A percentile compares a stretch with the other conserved stretches of the same genome.
Evolutionary conservation across 2,113 vertebrate species (phyloP).

Genomic region (Nycticryphes semicollaris): DNA sequence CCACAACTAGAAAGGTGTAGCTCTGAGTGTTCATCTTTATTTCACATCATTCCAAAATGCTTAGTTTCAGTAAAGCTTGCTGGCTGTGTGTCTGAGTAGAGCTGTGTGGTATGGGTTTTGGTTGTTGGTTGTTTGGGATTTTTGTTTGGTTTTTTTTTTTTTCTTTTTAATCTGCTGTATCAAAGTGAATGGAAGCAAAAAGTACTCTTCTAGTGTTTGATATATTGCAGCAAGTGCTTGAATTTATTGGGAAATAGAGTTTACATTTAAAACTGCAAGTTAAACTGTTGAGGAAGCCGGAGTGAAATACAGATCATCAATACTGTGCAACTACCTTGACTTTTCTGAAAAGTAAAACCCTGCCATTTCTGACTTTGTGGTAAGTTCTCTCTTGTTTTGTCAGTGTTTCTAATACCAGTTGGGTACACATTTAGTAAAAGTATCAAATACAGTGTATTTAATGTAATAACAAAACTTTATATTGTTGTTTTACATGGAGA

Average conservation of each 20-base stretch:
- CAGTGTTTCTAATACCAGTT: not conserved
- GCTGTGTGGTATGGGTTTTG: not conserved
- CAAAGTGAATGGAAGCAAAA: not conserved
- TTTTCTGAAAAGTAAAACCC: not conserved
- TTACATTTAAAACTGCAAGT: not conserved
- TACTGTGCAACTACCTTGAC: not conserved
- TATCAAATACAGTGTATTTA: not conserved
- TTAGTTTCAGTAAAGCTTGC: not conserved
- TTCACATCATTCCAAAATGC: not conserved
- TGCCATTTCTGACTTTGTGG: not conserved
- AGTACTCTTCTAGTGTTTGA: not conserved
- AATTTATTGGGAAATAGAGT: not conserved
- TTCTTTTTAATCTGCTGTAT: not conserved
- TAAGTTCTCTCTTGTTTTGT: not conserved
- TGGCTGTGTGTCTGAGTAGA: not conserved
- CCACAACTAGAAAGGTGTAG: not conserved
- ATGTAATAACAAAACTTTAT: not conserved
- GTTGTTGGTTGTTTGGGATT: not conserved
- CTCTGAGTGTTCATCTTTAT: not conserved
- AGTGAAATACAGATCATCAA: not conserved
- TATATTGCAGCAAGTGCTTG: not conserved
- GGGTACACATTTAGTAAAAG: not conserved
- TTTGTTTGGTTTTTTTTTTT: not conserved
- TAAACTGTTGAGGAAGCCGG: accelerated
- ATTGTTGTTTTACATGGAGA: not conserved